These are phyloP conservation scores for Cheiracanthium punctorium DNA, from an alignment of 2,888 invertebrate species.

Conservation along the genomic window DNA sequence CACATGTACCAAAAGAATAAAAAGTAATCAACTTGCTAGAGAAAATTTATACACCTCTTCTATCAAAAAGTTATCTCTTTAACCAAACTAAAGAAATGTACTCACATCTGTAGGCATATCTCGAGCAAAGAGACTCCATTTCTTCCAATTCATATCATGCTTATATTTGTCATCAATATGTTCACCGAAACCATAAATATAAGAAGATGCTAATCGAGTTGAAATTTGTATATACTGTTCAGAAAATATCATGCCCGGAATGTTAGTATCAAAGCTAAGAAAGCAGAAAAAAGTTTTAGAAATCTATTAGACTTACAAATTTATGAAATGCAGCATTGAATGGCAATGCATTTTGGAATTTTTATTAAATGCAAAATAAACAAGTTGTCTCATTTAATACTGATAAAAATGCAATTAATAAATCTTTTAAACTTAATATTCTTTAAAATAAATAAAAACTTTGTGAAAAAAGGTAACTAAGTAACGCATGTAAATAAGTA, in stretches of 20 bases:
- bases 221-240: conserved; percentile 78
- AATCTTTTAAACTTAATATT: too few species aligned
- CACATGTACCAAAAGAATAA: not conserved
- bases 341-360: too few species aligned
- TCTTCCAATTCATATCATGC: conserved; percentile 75
- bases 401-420: too few species aligned
- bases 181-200: conserved; percentile 78
- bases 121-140: conserved; percentile 76
- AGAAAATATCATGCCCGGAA: conserved; percentile 76
- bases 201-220: conserved; percentile 75
- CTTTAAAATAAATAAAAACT: too few species aligned
- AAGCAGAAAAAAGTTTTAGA: not conserved
- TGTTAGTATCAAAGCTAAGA: conserved; percentile 73
- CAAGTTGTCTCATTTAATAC: too few species aligned
- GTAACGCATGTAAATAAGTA: too few species aligned
- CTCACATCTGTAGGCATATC: conserved; percentile 74
- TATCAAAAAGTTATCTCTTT: too few species aligned
- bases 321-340: too few species aligned
- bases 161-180: conserved; percentile 76
- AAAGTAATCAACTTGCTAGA: not conserved
- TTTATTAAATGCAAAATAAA: too few species aligned
- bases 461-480: too few species aligned
- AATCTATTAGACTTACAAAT: too few species aligned
- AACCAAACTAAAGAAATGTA: not conserved
- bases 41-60: not conserved